These are phyloP conservation scores for Vimba vimba DNA, from an alignment of 2,113 vertebrate genomes.

Conservation along the genomic window DNA sequence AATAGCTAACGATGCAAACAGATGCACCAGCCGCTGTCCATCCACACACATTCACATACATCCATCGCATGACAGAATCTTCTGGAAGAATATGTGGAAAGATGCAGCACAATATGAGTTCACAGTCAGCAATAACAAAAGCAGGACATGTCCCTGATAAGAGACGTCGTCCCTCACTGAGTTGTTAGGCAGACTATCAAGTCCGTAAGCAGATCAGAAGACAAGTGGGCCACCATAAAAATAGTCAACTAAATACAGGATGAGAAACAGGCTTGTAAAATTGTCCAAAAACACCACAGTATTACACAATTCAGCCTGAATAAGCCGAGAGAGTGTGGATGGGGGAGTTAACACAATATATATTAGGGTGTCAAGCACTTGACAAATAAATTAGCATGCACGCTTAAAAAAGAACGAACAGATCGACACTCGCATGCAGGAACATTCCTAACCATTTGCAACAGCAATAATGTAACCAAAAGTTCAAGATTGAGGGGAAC, in stretches of 20 bases:
- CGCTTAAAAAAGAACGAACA: not conserved
- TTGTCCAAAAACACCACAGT: constrained; percentile 41
- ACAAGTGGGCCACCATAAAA: constrained; percentile 62
- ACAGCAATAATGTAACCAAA: not conserved
- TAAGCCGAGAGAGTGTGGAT: constrained; percentile 20
- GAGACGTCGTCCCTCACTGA: not conserved
- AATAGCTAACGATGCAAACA: constrained; percentile 80
- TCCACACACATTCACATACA: constrained; percentile 57
- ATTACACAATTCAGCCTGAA: constrained; percentile 18
- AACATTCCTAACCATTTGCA: constrained; percentile 1
- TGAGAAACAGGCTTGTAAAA: constrained; percentile 46
- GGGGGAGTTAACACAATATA: constrained; percentile 28
- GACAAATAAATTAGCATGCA: constrained; percentile 10
- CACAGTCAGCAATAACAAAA: constrained; percentile 21
- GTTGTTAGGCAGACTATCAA: constrained; percentile 47
- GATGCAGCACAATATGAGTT: not conserved
- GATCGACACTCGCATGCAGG: not conserved
- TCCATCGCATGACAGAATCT: constrained; percentile 52
- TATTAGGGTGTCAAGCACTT: not conserved
- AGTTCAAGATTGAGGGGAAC: not conserved
- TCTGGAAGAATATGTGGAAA: constrained; percentile 53
- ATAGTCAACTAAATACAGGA: constrained; percentile 68
- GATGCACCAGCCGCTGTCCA: constrained; percentile 75
- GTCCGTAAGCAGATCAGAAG: constrained; percentile 66
- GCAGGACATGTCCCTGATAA: constrained; percentile 8